phyloP scores from a whole-genome alignment of 2,888 invertebrate species.

The Taphrorychus bicolor region DNA sequence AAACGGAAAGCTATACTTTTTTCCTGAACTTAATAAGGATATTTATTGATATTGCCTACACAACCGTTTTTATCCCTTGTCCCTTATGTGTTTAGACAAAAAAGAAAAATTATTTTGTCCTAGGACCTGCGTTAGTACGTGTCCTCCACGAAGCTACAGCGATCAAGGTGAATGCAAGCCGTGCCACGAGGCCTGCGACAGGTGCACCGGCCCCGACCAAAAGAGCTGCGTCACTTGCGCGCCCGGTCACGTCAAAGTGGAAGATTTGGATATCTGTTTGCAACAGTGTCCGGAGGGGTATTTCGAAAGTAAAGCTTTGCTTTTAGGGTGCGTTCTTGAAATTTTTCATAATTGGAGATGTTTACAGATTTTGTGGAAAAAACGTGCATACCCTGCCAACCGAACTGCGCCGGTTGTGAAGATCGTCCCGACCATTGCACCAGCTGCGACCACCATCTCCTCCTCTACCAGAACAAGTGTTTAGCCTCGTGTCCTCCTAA shows the following conservation, averaged over 20 bases:
- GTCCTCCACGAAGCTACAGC: slow-evolving; percentile 84
- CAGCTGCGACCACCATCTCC: slow-evolving; percentile 87
- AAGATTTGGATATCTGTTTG: slow-evolving; percentile 85
- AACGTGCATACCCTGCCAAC: slow-evolving; percentile 84
- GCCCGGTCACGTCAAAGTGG: slow-evolving; percentile 81
- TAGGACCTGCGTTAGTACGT: slow-evolving; percentile 84
- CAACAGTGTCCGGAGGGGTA: slow-evolving; percentile 91
- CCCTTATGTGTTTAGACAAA: too few relatives aligned
- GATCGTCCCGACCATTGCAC: slow-evolving; percentile 84
- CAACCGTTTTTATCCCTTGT: too few relatives aligned
- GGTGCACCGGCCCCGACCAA: slow-evolving; percentile 86
- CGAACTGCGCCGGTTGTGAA: slow-evolving; percentile 86
- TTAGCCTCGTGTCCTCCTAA: slow-evolving; percentile 82
- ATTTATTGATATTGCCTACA: too few relatives aligned
- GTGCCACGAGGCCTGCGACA: slow-evolving; percentile 89
- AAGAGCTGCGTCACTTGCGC: slow-evolving; percentile 87
- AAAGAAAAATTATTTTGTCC: too few relatives aligned
- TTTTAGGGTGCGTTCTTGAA: neutral
- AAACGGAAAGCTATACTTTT: too few relatives aligned
- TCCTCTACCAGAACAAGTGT: slow-evolving; percentile 82
- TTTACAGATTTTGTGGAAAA: slow-evolving; percentile 62
- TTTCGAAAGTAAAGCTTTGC: slow-evolving; percentile 81
- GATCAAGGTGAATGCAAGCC: slow-evolving; percentile 84
- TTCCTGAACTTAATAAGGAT: too few relatives aligned
- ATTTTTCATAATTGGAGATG: neutral